Percentiles rank a stretch among this genome's conserved stretches.
Evolutionary conservation across 92 coral and sea anemone species (phyloP).

Genomic region (Bergia sp.): DNA sequence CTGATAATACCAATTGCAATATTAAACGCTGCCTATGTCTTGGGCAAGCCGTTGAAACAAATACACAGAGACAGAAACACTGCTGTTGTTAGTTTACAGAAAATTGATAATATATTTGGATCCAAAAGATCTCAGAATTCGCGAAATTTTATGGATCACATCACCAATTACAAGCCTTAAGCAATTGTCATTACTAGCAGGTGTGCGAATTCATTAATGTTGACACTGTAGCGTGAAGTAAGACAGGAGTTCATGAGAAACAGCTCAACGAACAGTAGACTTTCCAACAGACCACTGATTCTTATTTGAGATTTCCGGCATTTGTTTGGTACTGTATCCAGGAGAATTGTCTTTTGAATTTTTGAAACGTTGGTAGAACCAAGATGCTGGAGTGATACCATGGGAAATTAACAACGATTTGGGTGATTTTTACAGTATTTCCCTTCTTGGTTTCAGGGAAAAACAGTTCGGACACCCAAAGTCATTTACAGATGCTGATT

Average conservation of each 20-base stretch:
- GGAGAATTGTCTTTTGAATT: no score
- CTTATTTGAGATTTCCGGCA: neutral
- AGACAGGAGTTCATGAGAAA: neutral
- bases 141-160: neutral
- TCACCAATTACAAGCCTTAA: neutral
- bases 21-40: no score
- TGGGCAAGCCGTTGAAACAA: no score
- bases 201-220: neutral
- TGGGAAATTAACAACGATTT: no score
- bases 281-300: neutral
- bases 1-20: neutral
- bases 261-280: neutral
- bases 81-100: no score
- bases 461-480: no score
- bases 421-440: no score
- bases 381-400: no score
- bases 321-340: neutral
- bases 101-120: neutral
- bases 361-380: no score
- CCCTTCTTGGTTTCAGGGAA: no score
- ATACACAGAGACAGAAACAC: no score
- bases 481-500: no score
- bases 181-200: neutral
- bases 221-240: neutral
- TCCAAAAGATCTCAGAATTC: neutral